A percentile compares a stretch with the other conserved stretches of the same genome.
Conservation (phyloP, 2,888 invertebrate genomes). For the Panzeria rudis region DNA sequence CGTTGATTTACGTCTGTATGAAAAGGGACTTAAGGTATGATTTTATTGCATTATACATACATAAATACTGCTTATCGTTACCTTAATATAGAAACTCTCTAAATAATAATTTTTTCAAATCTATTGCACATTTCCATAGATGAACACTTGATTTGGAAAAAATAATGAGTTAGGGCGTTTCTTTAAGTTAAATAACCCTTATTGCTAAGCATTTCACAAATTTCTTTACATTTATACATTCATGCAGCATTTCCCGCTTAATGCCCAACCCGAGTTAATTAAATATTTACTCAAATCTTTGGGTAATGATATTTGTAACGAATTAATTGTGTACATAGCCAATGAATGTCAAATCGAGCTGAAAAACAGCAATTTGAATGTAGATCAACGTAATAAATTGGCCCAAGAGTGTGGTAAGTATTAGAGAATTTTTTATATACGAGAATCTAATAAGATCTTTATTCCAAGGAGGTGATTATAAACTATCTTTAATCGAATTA, state of each 20-base stretch:
- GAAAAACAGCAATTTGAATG: conserved; percentile 84
- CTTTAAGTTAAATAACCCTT: neutral
- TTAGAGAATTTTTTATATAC: neutral
- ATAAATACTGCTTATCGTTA: too few relatives aligned
- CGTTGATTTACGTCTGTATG: conserved; percentile 90
- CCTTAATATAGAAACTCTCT: too few relatives aligned
- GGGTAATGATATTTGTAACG: conserved; percentile 91
- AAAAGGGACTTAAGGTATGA: conserved; percentile 89
- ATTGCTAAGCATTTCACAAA: neutral
- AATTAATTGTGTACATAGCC: conserved; percentile 91
- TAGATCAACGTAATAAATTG: conserved; percentile 89
- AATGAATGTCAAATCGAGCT: conserved; percentile 88
- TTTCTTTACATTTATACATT: neutral
- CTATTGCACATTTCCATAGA: too few relatives aligned
- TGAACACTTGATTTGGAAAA: too few relatives aligned
- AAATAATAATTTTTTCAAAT: too few relatives aligned
- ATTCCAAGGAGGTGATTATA: conserved; percentile 87
- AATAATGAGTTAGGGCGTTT: too few relatives aligned
- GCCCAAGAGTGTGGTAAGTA: conserved; percentile 85
- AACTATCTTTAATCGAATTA: conserved; percentile 87
- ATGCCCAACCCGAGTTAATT: conserved; percentile 88
- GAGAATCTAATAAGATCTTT: neutral
- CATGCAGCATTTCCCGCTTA: conserved; percentile 85
- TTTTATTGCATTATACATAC: too few relatives aligned
- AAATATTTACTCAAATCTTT: conserved; percentile 94